Evolutionary conservation across 1,140 invertebrate genomes (phyloP).

Genomic region (Drosophila obscura): DNA sequence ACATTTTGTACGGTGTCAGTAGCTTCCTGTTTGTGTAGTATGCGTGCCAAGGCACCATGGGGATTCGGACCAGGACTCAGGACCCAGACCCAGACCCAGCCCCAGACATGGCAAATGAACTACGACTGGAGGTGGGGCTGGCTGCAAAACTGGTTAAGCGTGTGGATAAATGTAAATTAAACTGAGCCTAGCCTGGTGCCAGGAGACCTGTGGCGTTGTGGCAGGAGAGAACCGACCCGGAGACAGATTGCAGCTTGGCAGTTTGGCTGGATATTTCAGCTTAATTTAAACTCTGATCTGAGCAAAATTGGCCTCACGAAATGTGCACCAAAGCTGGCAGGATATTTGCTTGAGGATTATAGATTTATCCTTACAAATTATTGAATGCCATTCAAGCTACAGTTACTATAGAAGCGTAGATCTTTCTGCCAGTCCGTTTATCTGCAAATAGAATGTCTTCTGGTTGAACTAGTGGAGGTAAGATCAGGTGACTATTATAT

Average conservation of each 20-base stretch:
- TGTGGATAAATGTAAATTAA: slow-evolving; percentile 83
- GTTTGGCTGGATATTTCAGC: slow-evolving; percentile 1
- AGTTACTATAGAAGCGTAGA: too few species aligned
- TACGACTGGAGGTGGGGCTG: slow-evolving; percentile 52
- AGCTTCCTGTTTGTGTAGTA: slow-evolving; percentile 68
- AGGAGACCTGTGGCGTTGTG: slow-evolving; percentile 12
- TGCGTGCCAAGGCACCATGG: slow-evolving; percentile 61
- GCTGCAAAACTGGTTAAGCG: slow-evolving; percentile 55
- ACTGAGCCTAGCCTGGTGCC: slow-evolving; percentile 55
- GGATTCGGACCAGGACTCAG: slow-evolving; percentile 34
- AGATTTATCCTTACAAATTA: too few species aligned
- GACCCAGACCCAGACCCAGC: slow-evolving; percentile 6
- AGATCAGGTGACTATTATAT: too few species aligned
- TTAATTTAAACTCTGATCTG: slow-evolving; percentile 31
- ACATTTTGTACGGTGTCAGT: slow-evolving; percentile 83
- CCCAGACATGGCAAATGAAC: slow-evolving; percentile 63
- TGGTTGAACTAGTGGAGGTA: too few species aligned
- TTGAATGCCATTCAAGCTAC: too few species aligned
- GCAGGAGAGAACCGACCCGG: slow-evolving; percentile 14
- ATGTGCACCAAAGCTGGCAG: background rate
- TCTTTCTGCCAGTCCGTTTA: too few species aligned
- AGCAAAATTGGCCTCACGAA: slow-evolving; percentile 10
- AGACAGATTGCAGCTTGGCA: slow-evolving; percentile 43
- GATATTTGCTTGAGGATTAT: too few species aligned
- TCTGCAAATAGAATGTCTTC: too few species aligned